phyloP scores from a whole-genome alignment of 2,888 invertebrate species.

The Atethmia centrago region DNA sequence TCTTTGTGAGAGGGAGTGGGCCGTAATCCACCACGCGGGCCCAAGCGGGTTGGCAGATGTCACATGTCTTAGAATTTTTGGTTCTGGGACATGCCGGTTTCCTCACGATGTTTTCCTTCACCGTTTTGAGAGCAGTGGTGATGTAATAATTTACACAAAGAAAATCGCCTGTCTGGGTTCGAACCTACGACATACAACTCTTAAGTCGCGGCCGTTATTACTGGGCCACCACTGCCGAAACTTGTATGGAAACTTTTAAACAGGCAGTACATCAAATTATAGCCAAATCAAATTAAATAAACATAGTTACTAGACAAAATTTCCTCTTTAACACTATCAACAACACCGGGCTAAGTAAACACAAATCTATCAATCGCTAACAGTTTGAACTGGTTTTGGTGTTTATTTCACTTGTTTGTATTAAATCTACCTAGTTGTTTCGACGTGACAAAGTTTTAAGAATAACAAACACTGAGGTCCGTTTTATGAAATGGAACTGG shows the following conservation, averaged over 20 bases:
- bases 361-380: slow-evolving; percentile 10
- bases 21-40: too few species aligned
- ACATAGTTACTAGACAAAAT: slow-evolving; percentile 18
- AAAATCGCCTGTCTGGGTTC: too few species aligned
- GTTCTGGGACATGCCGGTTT: too few species aligned
- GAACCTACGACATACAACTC: too few species aligned
- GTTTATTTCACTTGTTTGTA: slow-evolving; percentile 7
- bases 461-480: neutral
- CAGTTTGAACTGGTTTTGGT: slow-evolving; percentile 11
- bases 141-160: too few species aligned
- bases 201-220: too few species aligned
- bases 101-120: too few species aligned
- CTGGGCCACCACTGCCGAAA: too few species aligned
- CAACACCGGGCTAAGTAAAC: slow-evolving; percentile 2
- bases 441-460: neutral
- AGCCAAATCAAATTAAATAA: slow-evolving; percentile 8
- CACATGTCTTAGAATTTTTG: too few species aligned
- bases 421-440: neutral
- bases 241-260: neutral
- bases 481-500: neutral
- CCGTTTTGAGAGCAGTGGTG: too few species aligned
- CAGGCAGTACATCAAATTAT: neutral
- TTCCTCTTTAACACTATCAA: slow-evolving; percentile 7
- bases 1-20: too few species aligned
- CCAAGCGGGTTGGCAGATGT: too few species aligned